Conservation (phyloP, 1,140 invertebrate species). For the Ips typographus region DNA sequence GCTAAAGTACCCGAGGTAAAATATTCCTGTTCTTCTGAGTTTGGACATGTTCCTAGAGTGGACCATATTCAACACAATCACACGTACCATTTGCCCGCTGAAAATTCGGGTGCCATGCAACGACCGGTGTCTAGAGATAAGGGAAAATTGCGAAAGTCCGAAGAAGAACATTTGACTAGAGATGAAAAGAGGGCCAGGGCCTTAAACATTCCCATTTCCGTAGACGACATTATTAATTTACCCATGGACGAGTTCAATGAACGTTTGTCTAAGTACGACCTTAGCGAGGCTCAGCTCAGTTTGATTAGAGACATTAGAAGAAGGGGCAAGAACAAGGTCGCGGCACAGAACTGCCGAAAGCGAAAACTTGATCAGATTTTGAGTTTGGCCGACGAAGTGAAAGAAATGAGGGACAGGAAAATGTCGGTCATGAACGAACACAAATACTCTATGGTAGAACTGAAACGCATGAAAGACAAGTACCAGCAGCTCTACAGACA, state of each 20-base stretch:
- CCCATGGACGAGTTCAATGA: too few species aligned
- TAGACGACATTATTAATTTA: too few species aligned
- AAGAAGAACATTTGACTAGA: constrained; percentile 72
- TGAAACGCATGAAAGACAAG: constrained; percentile 77
- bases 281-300: too few species aligned
- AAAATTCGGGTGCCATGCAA: constrained; percentile 69
- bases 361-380: constrained; percentile 94
- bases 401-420: constrained; percentile 82
- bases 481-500: constrained; percentile 83
- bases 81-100: constrained; percentile 77
- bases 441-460: constrained; percentile 70
- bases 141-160: constrained; percentile 55
- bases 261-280: too few species aligned
- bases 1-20: too few species aligned
- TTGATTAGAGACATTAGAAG: too few species aligned
- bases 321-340: too few species aligned
- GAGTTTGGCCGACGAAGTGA: constrained; percentile 87
- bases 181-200: constrained; percentile 83
- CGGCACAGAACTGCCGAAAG: constrained; percentile 98
- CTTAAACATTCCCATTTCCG: too few species aligned
- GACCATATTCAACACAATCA: constrained; percentile 79
- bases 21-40: too few species aligned
- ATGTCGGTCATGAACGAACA: constrained; percentile 75
- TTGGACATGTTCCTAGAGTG: constrained; percentile 58
- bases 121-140: constrained; percentile 71